Percentiles rank a stretch among this genome's conserved stretches.
phyloP scores from a whole-genome alignment of 2,888 invertebrate species.

The Homarus gammarus region DNA sequence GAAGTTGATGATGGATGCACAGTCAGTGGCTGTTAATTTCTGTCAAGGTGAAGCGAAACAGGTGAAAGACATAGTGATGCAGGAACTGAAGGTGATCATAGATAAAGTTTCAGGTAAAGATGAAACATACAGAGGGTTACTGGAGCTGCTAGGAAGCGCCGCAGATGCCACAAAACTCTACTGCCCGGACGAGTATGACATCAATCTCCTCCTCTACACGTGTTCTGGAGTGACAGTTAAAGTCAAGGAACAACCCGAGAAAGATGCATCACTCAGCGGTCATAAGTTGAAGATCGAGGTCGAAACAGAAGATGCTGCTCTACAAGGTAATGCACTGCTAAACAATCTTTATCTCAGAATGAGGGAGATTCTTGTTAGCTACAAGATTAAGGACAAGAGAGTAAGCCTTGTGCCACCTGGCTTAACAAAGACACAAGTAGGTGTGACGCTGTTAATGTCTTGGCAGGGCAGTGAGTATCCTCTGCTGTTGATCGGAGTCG shows the following conservation, averaged over 20 bases:
- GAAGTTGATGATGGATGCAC: not conserved
- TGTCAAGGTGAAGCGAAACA: slow-evolving; percentile 14
- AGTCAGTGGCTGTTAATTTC: not conserved
- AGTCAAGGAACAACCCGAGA: not conserved
- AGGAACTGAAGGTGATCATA: not conserved
- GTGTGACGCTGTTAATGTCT: slow-evolving; percentile 9
- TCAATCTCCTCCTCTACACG: slow-evolving; percentile 12
- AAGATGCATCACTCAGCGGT: not conserved
- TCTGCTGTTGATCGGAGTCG: not conserved
- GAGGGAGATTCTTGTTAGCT: not conserved
- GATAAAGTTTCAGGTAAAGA: not conserved
- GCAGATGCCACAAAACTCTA: slow-evolving; percentile 5
- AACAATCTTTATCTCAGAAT: not conserved
- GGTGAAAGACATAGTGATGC: not conserved
- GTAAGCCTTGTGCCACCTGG: slow-evolving; percentile 22
- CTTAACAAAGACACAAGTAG: not conserved
- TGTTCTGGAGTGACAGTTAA: not conserved
- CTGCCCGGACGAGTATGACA: slow-evolving; percentile 40
- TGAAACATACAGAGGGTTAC: not conserved
- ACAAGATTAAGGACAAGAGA: not conserved
- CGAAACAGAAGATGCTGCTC: not conserved
- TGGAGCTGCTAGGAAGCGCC: slow-evolving; percentile 5
- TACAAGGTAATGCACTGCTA: not conserved
- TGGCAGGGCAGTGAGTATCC: slow-evolving; percentile 6
- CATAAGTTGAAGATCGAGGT: slow-evolving; percentile 10